Evolutionary conservation across 2,888 invertebrate genomes (phyloP).

Genomic region (Drosophila subsilvestris): DNA sequence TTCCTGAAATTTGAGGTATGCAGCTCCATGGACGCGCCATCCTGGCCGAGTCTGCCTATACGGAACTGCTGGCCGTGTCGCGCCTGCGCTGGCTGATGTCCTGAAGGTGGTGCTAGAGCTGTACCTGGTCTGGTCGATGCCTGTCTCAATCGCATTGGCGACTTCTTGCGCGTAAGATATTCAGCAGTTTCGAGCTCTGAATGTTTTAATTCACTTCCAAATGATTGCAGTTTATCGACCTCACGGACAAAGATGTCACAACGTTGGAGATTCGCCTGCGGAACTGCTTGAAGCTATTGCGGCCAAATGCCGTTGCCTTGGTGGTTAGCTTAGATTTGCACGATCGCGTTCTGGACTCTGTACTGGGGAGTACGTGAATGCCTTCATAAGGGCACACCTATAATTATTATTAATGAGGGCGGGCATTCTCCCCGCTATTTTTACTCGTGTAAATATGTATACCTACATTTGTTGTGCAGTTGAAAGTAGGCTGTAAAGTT

Average conservation of each 20-base stretch:
- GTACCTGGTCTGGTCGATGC: slow-evolving; percentile 91
- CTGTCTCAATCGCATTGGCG: slow-evolving; percentile 90
- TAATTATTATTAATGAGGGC: slow-evolving; percentile 54
- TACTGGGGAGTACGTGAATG: slow-evolving; percentile 90
- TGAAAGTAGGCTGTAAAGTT: too few relatives aligned
- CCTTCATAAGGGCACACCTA: slow-evolving; percentile 87
- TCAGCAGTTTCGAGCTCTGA: fast-evolving
- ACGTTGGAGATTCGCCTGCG: too few relatives aligned
- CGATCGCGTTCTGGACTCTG: too few relatives aligned
- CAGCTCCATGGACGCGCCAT: slow-evolving; percentile 94
- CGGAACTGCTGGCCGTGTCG: slow-evolving; percentile 85
- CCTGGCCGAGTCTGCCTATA: slow-evolving; percentile 89
- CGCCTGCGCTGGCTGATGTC: slow-evolving; percentile 87
- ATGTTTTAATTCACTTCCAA: not conserved
- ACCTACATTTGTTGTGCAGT: slow-evolving; percentile 30
- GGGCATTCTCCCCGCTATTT: slow-evolving; percentile 1
- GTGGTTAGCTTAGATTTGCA: too few relatives aligned
- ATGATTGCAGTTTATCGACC: slow-evolving; percentile 78
- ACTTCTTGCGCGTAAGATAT: slow-evolving; percentile 89
- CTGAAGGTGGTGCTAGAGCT: slow-evolving; percentile 90
- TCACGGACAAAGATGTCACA: too few relatives aligned
- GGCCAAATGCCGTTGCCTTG: too few relatives aligned
- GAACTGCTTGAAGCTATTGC: too few relatives aligned
- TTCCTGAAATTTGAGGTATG: slow-evolving; percentile 71
- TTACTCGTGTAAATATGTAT: slow-evolving; percentile 41